phyloP scores from a whole-genome alignment of 2,113 vertebrate species.

The Lethenteron camtschaticum region DNA sequence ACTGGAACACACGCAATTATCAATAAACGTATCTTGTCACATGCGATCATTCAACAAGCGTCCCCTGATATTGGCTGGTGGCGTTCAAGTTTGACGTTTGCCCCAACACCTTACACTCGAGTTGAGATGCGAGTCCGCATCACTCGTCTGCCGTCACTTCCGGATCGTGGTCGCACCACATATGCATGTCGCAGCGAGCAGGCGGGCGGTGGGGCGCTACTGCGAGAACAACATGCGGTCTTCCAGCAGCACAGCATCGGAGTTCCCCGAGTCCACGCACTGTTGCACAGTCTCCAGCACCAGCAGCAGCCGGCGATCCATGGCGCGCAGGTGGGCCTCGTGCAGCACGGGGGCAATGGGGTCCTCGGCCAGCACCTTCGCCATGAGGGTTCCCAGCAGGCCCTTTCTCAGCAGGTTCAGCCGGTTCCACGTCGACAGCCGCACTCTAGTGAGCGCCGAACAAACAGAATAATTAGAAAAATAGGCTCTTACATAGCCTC shows the following conservation, averaged over 20 bases:
- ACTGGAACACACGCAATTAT: too few relatives aligned
- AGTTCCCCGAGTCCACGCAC: conserved; percentile 69
- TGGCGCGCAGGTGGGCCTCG: conserved; percentile 44
- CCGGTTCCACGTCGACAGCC: conserved; percentile 88
- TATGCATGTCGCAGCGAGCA: too few relatives aligned
- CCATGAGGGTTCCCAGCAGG: conserved; percentile 54
- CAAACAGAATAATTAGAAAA: background rate
- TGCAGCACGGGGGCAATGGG: conserved; percentile 57
- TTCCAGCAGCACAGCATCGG: conserved; percentile 66
- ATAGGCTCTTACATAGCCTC: background rate
- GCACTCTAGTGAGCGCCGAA: conserved; percentile 33
- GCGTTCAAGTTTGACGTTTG: too few relatives aligned
- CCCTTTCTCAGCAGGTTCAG: conserved; percentile 58
- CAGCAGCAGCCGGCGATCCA: conserved; percentile 57
- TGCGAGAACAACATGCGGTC: conserved; percentile 91
- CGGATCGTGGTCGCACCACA: too few relatives aligned
- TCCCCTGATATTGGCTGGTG: too few relatives aligned
- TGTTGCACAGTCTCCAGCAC: conserved; percentile 61
- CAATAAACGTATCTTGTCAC: too few relatives aligned
- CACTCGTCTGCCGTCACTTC: too few relatives aligned
- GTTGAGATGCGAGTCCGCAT: too few relatives aligned
- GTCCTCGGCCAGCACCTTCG: conserved; percentile 53
- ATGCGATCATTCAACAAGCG: too few relatives aligned
- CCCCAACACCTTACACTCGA: too few relatives aligned
- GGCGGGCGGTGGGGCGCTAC: conserved; percentile 9